Base-by-base conservation (phyloP, 2,797 vertebrate genomes). In the Platyrinchus mystaceus region DNA sequence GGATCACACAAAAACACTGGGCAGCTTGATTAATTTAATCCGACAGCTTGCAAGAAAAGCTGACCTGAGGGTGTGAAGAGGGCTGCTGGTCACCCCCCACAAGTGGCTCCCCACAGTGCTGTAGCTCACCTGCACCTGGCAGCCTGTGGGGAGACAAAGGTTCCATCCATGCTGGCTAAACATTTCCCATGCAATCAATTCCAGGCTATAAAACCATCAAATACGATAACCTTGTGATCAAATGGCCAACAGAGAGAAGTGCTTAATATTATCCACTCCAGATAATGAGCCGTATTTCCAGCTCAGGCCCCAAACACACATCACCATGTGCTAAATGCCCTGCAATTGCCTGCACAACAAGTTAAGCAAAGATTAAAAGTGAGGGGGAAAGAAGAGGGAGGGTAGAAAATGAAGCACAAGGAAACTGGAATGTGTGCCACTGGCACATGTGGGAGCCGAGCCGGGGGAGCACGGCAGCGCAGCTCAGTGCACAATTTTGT, bases 221-320 rank as follows among this genome's bases (percentile, higher is more conserved):
- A 87, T 62, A 14, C 84, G 92, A 91, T 95, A 93, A 94, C 88
- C 93, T 94, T 90, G 90, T 84, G 92, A 96, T 95, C 93, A 96
- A 97, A 96, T 20, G 89, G 90, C 94, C 92, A 95, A 93, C 90
- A 93, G 92, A 94, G 94, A 77, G 84, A 90, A 95, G 90, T 78
- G 81, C 84, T 95, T 96, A 93, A 95, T 95, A 96, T 95, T 89
- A 87, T 79, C 92, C 92, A 91, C 84, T 93, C 87, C 93, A 92
- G 92, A 87, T 91, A 97, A 93, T 64, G 90, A 96, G 95, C 94
- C 46, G 19, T 56, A 89, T 92, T 91, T 95, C 87, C 92, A 95
- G 87, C 69, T 7, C 82, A 30, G 92, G 81, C 82, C 94, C 93
- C 84, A 74, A 95, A 93, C 93, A 78, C 90, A 85, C 94, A 95